Evolutionary conservation across 2,797 vertebrate genomes (phyloP).

Genomic region (Perodicticus potto): DNA sequence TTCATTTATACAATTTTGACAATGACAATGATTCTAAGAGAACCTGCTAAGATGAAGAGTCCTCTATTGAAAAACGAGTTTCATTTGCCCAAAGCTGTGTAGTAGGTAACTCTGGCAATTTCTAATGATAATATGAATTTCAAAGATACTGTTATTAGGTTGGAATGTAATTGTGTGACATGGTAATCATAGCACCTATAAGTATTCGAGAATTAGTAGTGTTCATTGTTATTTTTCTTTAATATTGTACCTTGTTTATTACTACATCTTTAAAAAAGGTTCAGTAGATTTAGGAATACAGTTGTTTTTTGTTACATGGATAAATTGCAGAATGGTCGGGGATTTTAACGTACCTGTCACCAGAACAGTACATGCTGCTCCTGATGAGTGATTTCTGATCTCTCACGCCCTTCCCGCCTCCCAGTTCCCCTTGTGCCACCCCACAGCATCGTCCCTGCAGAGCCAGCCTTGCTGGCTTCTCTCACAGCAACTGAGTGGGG

Average conservation of each 20-base stretch:
- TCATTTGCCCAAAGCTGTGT: background rate
- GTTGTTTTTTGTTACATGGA: background rate
- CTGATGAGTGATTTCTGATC: too few relatives aligned
- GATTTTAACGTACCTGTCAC: background rate
- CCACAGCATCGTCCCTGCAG: background rate
- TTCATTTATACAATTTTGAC: conserved; percentile 1
- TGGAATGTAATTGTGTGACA: background rate
- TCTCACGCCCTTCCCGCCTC: too few relatives aligned
- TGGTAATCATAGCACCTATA: background rate
- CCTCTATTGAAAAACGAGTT: background rate
- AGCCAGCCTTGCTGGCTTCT: background rate
- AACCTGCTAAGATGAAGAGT: background rate
- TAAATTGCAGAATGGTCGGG: background rate
- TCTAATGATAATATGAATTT: background rate
- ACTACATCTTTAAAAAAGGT: background rate
- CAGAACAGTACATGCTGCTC: background rate
- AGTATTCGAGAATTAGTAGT: background rate
- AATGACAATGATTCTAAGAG: background rate
- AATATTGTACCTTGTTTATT: background rate
- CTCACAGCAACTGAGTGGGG: background rate
- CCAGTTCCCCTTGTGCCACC: background rate
- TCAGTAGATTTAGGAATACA: background rate
- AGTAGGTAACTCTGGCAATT: background rate
- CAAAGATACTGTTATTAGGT: background rate
- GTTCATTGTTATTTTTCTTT: background rate